Evolutionary conservation across 1,140 invertebrate species (phyloP), one percentile per base, ranked within the genome.

Genomic region (Drosophila baimaii): DNA sequence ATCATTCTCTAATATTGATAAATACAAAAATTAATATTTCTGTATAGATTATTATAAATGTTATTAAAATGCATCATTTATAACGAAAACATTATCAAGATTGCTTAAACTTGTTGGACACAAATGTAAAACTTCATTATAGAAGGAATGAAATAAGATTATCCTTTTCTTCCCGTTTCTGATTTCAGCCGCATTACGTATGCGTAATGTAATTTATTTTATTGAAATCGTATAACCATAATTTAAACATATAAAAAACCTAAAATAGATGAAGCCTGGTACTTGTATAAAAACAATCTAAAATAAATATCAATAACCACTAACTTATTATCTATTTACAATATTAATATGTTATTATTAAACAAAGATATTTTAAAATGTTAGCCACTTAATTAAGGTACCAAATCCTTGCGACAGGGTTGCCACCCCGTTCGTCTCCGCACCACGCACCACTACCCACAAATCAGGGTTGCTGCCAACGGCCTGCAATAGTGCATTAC

Each of bases 401-500:
- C 5, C n/a, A 3, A 17, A 31, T 51, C 47, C 47, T 51, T 17
- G 3, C 2, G 2, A 29, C 25, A 51, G 23, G 17, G 47, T n/a
- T 51, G 17, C 46, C 46, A 47, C 46, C 5, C 46, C 23, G 13
- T 10, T 5, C 31, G n/a, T 5, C 52, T 19, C 15, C 13, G 15
- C 19, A n/a, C 9, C 52, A 13, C 9, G 15, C 21, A 35, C n/a
- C n/a, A n/a, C 3, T 15, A n/a, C 27, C 19, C 31, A 56, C n/a
- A 1, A 13, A 56, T 23, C 23, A 29, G 21, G 23, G 49, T 19
- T 37, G n/a, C 25, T 23, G 31, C 61, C 37, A 61, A 64, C 35
- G 27, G 56, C 12, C 35, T 23, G 19, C 61, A 17, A 75, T 64
- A 76, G 78, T 23, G 39, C 29, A 74, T 39, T 41, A 27, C 13